Base-by-base conservation (phyloP, 2,888 invertebrate species). In the Parnassius smintheus region DNA sequence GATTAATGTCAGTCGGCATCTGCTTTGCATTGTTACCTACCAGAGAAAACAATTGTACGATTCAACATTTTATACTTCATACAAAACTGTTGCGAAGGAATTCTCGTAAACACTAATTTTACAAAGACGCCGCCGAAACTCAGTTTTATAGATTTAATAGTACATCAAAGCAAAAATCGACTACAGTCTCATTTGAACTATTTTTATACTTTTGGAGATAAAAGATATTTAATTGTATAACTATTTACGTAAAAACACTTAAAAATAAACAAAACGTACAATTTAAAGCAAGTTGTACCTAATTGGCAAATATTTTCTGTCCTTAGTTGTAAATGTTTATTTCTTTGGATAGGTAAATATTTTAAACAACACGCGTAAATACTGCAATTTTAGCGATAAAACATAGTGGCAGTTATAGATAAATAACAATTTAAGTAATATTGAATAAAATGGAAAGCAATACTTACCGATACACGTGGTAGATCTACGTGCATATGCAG, bases 401-500 rank as follows among this genome's bases (percentile, higher is more conserved):
- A 54, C 45, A 64, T 60, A 64, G 56, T 60, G 64, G 56, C 56
- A 58, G 48, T 51, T 50, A 8, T 12, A 56, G 4, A 25, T 50
- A 62, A 60, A 35, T 46, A 62, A 57, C 25, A 64, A 49, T 52
- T 13, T 45, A 45, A 48, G 7, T 25, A 50, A n/a, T 56, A 1
- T 22, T 53, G 50, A 62, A 67, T 65, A 64, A 66, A 49, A 56
- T 56, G 2, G 9, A 49, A 41, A 41, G 53, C 70, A 55, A 52
- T 68, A 85, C 86, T 88, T 78, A 90, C 90, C 86, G 81, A 75
- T 72, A 72, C 78, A 78, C 81, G 83, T 81, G 79, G 76, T 76
- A 74, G 70, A 66, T 67, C 70, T 69, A 69, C 68, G 68, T 73
- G 73, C 71, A 72, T 73, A 71, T 70, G 74, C 69, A 70, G 74